Conservation (phyloP, 2,888 invertebrate species). For the Acleris laterana region DNA sequence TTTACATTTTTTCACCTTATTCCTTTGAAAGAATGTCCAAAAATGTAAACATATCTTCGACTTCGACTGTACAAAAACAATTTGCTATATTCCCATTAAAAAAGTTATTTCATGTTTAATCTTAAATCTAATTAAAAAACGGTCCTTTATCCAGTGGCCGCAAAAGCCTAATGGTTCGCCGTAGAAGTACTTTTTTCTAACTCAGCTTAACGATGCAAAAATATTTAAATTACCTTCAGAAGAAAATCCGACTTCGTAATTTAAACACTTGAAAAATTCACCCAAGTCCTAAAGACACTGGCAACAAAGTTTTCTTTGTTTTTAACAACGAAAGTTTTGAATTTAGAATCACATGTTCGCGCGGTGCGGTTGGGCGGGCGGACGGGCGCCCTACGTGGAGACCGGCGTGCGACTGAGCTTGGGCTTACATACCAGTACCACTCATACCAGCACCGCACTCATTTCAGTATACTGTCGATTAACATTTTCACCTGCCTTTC, state of each 20-base stretch:
- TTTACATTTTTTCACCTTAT: too few relatives aligned
- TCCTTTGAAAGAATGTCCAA: too few relatives aligned
- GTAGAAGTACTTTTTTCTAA: not conserved
- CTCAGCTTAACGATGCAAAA: slow-evolving; percentile 39
- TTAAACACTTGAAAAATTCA: slow-evolving; percentile 20
- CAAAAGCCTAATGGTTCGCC: too few relatives aligned
- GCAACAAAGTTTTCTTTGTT: slow-evolving; percentile 8
- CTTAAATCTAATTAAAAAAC: too few relatives aligned
- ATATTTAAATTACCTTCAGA: slow-evolving; percentile 51
- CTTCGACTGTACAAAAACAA: too few relatives aligned
- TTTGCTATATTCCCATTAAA: too few relatives aligned
- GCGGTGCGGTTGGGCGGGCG: slow-evolving; percentile 60
- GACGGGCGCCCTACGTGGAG: slow-evolving; percentile 55
- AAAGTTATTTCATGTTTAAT: too few relatives aligned
- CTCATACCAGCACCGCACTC: not conserved
- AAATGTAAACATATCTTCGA: too few relatives aligned
- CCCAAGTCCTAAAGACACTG: slow-evolving; percentile 10
- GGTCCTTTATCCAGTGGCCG: too few relatives aligned
- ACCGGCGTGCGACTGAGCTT: slow-evolving; percentile 52
- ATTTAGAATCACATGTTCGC: slow-evolving; percentile 42
- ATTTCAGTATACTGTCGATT: slow-evolving; percentile 37
- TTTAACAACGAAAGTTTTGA: slow-evolving; percentile 21
- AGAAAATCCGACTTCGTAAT: slow-evolving; percentile 44
- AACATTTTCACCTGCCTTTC: slow-evolving; percentile 39
- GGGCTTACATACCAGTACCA: too few relatives aligned